Base-by-base conservation (phyloP, 2,113 vertebrate genomes). In the Hypocryptadius cinnamomeus region DNA sequence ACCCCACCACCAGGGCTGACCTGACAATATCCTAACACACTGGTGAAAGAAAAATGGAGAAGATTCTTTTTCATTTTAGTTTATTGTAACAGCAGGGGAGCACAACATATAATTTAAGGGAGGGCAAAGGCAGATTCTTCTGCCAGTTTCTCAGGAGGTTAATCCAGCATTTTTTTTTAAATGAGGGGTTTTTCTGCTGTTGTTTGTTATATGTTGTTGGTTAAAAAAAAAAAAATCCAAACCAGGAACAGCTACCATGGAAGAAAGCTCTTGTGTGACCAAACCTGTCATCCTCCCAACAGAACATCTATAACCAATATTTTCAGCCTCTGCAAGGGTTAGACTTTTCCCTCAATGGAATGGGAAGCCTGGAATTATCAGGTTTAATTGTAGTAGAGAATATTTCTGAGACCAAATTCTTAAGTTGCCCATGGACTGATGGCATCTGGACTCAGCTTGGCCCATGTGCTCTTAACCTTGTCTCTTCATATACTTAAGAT, bases 11-110 rank as follows among this genome's bases (percentile, higher is more conserved):
- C 85, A 88, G 64, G 35, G 57, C 82, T 88, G 90, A 87, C 89
- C 93, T 85, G 87, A 85, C 87, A 93, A 94, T 83, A 85, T 87
- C 94, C 93, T 83, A 95, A 94, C 94, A 83, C 51, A n/a, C 47
- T 87, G 90, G 79, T 90, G 93, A 94, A 94, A 95, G 93, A 82
- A 93, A 94, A 91, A 95, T 86, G 60, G 85, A 86, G 79, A 94
- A 85, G 40, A 60, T 89, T 80, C 39, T 91, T 79, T 93, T 91
- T 68, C 42, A 73, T 94, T 96, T 91, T 79, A 88, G 90, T 95
- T 89, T 87, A 74, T 88, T 10, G 13, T 74, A 78, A 40, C 90
- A 92, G 85, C 56, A 68, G 79, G 94, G 81, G 53, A 96, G 15
- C 61, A 74, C 56, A 91, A 94, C 61, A 42, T 94, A 74, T 94